Conservation (phyloP, 1,140 invertebrate genomes). For the Drosophila ficusphila region DNA sequence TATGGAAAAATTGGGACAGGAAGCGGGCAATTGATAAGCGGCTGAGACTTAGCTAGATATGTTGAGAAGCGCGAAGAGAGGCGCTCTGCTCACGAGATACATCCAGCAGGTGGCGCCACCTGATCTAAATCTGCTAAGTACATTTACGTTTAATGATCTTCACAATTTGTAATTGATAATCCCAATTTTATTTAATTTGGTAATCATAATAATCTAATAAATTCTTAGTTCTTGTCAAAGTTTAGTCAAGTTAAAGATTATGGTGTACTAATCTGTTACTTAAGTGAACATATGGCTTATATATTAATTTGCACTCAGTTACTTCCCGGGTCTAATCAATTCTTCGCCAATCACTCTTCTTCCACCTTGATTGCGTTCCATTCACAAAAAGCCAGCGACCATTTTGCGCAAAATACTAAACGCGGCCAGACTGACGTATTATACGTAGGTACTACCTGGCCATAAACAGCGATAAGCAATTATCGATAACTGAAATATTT, state of each 20-base stretch:
- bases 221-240: not conserved
- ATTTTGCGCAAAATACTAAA: conserved; percentile 36
- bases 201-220: not conserved
- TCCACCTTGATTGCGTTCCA: conserved; percentile 20
- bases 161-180: too few relatives aligned
- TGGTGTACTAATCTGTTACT: conserved; percentile 6
- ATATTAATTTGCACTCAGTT: conserved; percentile 21
- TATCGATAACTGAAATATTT: conserved; percentile 60
- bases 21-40: conserved; percentile 31
- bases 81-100: not conserved
- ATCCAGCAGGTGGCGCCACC: conserved; percentile 10
- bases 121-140: not conserved
- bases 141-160: too few relatives aligned
- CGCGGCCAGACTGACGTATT: conserved; percentile 26
- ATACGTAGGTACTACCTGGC: conserved; percentile 25
- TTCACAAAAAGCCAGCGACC: conserved; percentile 53
- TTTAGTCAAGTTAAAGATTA: not conserved
- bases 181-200: not conserved
- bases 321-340: conserved; percentile 31
- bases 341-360: not conserved
- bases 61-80: conserved; percentile 33
- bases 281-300: conserved; percentile 23
- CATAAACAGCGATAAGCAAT: conserved; percentile 55
- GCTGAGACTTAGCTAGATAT: not conserved
- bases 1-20: conserved; percentile 36